phyloP scores from a whole-genome alignment of 2,888 invertebrate species.

The Ariolimax columbianus region DNA sequence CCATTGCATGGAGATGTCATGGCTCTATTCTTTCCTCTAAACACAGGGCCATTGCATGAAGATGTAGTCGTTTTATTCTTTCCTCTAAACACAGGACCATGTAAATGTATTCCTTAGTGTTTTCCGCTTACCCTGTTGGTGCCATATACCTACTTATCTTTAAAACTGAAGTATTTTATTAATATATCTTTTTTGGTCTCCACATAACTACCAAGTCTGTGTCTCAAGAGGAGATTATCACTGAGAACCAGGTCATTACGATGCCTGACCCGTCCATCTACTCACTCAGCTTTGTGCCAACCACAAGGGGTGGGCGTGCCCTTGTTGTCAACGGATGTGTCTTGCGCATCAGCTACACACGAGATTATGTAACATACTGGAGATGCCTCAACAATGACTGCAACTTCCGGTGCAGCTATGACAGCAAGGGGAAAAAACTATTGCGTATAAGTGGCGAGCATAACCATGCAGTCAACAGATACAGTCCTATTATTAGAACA shows the following conservation, averaged over 20 bases:
- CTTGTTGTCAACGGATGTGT: constrained; percentile 47
- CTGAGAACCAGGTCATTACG: constrained; percentile 26
- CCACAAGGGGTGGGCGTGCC: constrained; percentile 41
- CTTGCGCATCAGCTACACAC: constrained; percentile 45
- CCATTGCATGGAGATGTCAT: no score
- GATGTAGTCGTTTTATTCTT: no score
- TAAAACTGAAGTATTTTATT: no score
- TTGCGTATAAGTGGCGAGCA: constrained; percentile 47
- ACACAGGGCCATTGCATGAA: no score
- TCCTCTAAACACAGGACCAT: no score
- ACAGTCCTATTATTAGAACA: constrained; percentile 34
- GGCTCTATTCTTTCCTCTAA: no score
- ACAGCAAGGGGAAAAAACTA: constrained; percentile 31
- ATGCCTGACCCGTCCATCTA: constrained; percentile 30
- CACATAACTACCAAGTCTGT: background rate
- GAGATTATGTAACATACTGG: constrained; percentile 46
- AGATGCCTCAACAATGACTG: constrained; percentile 41
- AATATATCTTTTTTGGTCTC: background rate
- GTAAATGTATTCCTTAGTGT: no score
- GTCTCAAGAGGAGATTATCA: background rate
- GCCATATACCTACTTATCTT: no score
- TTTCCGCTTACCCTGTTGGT: no score
- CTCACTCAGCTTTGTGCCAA: constrained; percentile 31
- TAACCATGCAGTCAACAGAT: constrained; percentile 39
- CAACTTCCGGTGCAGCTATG: constrained; percentile 43